Percentiles rank a stretch among this genome's conserved stretches.
Evolutionary conservation across 2,113 vertebrate species (phyloP).

Genomic region (Prionailurus viverrinus): DNA sequence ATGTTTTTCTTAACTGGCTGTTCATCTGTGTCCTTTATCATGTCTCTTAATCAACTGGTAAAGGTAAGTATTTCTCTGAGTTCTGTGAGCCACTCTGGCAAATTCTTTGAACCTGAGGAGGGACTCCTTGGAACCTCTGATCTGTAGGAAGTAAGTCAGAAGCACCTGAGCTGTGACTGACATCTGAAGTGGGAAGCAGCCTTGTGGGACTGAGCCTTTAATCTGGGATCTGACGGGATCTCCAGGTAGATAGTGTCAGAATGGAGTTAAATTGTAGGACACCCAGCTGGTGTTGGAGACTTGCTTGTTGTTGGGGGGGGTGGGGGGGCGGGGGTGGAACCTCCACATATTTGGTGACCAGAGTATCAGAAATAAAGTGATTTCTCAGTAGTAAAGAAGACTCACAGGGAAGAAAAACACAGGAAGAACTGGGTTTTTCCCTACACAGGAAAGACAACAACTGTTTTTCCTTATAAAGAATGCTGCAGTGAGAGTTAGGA

Average conservation of each 20-base stretch:
- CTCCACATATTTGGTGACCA: not conserved
- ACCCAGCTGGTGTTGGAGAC: not conserved
- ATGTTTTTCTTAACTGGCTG: not conserved
- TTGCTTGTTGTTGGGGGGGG: not conserved
- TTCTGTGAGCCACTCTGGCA: not conserved
- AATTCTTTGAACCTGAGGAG: not conserved
- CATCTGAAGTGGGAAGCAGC: not conserved
- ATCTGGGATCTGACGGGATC: not conserved
- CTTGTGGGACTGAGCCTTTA: not conserved
- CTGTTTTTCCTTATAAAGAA: not conserved
- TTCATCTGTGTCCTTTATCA: not conserved
- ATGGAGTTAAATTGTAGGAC: not conserved
- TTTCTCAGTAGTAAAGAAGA: not conserved
- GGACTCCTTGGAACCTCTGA: not conserved
- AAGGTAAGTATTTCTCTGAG: not conserved
- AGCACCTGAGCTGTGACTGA: not conserved
- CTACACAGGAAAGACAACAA: not conserved
- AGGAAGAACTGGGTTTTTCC: not conserved
- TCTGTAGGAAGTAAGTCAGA: not conserved
- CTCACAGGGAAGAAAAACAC: not conserved
- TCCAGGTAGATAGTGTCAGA: not conserved
- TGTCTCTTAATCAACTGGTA: not conserved
- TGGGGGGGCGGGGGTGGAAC: not conserved
- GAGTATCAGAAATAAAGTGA: not conserved
- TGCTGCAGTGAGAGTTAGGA: not conserved